A percentile compares a stretch with the other conserved stretches of the same genome.
Conservation (phyloP, 2,888 invertebrate genomes). For the Limenitis camilla region DNA sequence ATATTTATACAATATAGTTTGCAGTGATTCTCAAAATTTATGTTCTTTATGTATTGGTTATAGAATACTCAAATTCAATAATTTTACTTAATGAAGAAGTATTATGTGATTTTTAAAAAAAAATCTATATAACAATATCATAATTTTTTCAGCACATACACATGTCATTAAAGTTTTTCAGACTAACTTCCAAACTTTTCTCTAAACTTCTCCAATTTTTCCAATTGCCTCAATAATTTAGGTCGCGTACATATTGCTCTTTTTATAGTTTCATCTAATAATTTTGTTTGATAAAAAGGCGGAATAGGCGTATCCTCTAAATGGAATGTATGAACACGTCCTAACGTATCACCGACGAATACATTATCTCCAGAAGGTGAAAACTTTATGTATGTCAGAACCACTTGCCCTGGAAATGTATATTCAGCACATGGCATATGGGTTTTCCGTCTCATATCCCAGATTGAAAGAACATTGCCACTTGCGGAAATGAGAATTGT, state of each 20-base stretch:
- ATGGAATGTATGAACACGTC: conserved; percentile 79
- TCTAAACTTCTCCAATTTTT: conserved; percentile 65
- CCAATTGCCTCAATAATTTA: conserved; percentile 74
- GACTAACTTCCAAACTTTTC: conserved; percentile 31
- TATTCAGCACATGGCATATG: conserved; percentile 79
- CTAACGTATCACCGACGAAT: conserved; percentile 79
- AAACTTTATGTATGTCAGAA: conserved; percentile 75
- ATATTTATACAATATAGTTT: too few relatives aligned
- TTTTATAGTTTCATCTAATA: conserved; percentile 78
- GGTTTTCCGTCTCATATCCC: conserved; percentile 85
- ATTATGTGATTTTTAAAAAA: background rate
- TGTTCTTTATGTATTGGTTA: too few relatives aligned
- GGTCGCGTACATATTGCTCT: conserved; percentile 78
- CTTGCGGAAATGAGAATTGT: conserved; percentile 82
- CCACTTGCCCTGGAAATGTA: conserved; percentile 55
- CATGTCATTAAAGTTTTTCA: too few relatives aligned
- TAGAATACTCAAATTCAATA: too few relatives aligned
- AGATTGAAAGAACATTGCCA: conserved; percentile 79
- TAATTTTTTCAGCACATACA: conserved; percentile 5
- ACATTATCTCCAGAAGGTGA: conserved; percentile 80
- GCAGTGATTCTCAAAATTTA: too few relatives aligned
- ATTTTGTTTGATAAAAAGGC: conserved; percentile 78
- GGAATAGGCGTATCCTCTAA: conserved; percentile 85
- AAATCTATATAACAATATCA: background rate
- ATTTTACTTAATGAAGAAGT: background rate